Evolutionary conservation across 2,113 vertebrate genomes (phyloP).

Genomic region (Capreolus pygargus): DNA sequence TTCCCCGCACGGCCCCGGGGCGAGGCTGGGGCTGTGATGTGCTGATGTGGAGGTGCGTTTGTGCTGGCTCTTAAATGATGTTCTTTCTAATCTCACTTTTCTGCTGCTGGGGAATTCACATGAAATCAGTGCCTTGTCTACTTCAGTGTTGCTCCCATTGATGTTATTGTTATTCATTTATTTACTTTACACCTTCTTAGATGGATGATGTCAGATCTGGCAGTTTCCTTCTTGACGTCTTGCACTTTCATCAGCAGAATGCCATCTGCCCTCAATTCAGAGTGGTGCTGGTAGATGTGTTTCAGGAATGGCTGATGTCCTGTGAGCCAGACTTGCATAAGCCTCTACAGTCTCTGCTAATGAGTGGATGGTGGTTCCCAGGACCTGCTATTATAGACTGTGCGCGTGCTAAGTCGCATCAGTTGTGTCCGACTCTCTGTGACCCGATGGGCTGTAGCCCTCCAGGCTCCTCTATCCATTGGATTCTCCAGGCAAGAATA

Average conservation of each 20-base stretch:
- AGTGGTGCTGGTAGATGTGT: not conserved
- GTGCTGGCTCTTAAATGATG: not conserved
- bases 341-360: not conserved
- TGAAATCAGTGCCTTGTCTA: not conserved
- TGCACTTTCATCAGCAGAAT: constrained; percentile 44
- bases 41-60: not conserved
- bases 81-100: constrained; percentile 31
- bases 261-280: constrained; percentile 53
- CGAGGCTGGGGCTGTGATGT: not conserved
- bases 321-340: not conserved
- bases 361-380: not conserved
- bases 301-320: constrained; percentile 8
- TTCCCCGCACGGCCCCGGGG: not conserved
- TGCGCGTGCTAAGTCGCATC: not conserved
- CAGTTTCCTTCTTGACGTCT: constrained; percentile 36
- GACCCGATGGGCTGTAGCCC: not conserved
- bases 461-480: not conserved
- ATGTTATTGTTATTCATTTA: constrained; percentile 32
- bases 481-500: not conserved
- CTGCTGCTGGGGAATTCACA: constrained; percentile 18
- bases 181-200: constrained; percentile 48
- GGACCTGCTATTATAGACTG: not conserved
- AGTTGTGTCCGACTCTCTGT: not conserved
- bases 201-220: constrained; percentile 27
- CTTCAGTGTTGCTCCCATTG: constrained; percentile 22